These are phyloP conservation scores for Tenthredo scrophulariae DNA, from an alignment of 2,888 invertebrate species.

Conservation along the genomic window DNA sequence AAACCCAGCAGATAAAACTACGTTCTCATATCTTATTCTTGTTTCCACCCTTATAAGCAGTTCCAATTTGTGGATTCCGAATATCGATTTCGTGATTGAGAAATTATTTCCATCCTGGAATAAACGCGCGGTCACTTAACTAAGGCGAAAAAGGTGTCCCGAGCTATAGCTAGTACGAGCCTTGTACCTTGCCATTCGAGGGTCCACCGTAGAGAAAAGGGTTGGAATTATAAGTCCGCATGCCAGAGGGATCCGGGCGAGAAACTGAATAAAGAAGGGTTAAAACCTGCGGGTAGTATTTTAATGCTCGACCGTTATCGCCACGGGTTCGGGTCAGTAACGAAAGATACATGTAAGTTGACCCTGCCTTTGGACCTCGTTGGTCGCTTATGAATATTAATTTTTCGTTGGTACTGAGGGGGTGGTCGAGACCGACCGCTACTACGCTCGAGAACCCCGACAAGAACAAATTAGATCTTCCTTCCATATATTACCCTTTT, in stretches of 20 bases:
- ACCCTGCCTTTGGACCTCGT: constrained; percentile 78
- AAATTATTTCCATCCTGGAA: background rate
- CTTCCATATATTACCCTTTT: constrained; percentile 78
- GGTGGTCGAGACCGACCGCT: constrained; percentile 50
- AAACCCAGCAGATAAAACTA: background rate
- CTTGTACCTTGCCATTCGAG: constrained; percentile 28
- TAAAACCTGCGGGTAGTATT: constrained; percentile 75
- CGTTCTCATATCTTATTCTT: background rate
- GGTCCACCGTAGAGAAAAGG: constrained; percentile 18
- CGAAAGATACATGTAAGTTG: constrained; percentile 79
- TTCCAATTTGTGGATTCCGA: background rate
- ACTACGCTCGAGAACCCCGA: constrained; percentile 67
- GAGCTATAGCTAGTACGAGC: background rate
- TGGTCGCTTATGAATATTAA: constrained; percentile 79
- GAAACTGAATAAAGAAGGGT: constrained; percentile 69
- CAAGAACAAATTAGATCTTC: constrained; percentile 78
- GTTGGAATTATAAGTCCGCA: constrained; percentile 58
- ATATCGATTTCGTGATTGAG: background rate
- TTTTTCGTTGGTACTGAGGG: constrained; percentile 63
- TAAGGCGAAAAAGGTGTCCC: background rate
- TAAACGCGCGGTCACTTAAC: background rate
- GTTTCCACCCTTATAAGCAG: background rate
- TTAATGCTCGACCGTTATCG: constrained; percentile 77
- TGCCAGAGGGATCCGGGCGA: constrained; percentile 51
- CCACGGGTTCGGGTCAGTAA: constrained; percentile 73